Base-by-base conservation (phyloP, 30 jellyfish, hydroid and myxozoan genomes). In the Euphysa ruthae region DNA sequence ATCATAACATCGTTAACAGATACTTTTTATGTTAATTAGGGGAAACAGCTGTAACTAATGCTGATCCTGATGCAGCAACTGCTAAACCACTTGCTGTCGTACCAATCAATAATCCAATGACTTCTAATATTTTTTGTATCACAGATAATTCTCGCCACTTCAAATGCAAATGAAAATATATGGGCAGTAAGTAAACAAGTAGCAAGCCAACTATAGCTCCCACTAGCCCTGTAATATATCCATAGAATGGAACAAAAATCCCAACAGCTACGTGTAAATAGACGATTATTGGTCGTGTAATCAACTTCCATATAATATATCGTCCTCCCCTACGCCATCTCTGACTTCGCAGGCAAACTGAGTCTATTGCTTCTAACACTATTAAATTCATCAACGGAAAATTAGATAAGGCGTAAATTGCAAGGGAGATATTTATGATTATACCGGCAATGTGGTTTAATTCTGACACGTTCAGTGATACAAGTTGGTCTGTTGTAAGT, bases 181-280 rank as follows among this genome's bases (percentile, higher is more conserved):
- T 43, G 16, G 91, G 91, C 14, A 76, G 42, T 16, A 76, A 21
- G 44, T 63, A 76, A 29, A 31, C 75, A 1, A 76, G 49, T 23
- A 30, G 32, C 32, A 68, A 63, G 7, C 83, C 91, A 63, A 66
- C 25, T 42, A 76, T 24, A 10, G 77, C 19, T 25, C 91, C 91
- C 5, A 51, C 27, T 21, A 76, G 31, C 6, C 84, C 83, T 4
- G 56, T 10, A n/a, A 66, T 24, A 1, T 35, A 55, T 3, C 66
- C 83, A 63, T 43, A 76, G 32, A 43, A 51, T 27, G 83, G 91
- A 26, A 76, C 51, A 64, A 62, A 33, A 10, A 76, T 8, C 10
- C 83, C 91, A 4, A 56, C 22, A 1, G 54, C 81, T 8, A 76
- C 30, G 19, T 58, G 14, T 6, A 51, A 42, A 1, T 27, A 16